Conservation (phyloP, 2,113 vertebrate species). For the Bostrychus sinensis region DNA sequence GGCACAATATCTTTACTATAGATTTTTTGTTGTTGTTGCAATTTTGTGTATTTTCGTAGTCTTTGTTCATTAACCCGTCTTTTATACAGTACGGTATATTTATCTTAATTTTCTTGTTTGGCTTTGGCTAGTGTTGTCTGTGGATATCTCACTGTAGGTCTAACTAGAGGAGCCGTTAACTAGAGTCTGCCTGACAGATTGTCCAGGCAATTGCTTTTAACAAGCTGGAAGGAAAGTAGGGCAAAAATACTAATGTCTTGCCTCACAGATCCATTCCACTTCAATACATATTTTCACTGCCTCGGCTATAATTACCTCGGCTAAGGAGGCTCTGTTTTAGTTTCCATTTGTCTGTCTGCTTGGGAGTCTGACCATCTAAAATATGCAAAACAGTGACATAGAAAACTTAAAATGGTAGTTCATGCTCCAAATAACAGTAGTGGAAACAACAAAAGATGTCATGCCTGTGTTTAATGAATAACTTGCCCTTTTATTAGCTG, state of each 20-base stretch:
- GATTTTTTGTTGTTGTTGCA: too few relatives aligned
- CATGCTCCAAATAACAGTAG: neutral
- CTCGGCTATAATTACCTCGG: slow-evolving; percentile 61
- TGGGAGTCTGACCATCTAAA: neutral
- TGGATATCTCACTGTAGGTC: slow-evolving; percentile 29
- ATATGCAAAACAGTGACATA: neutral
- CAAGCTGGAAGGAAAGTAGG: slow-evolving; percentile 80
- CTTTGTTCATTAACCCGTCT: neutral
- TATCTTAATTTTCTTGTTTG: slow-evolving; percentile 7
- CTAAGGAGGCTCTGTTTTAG: slow-evolving; percentile 2
- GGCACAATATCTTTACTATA: too few relatives aligned
- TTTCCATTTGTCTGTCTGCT: slow-evolving; percentile 4
- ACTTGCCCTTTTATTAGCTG: neutral
- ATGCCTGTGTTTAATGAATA: neutral
- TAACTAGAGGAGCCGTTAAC: slow-evolving; percentile 51
- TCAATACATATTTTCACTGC: slow-evolving; percentile 64
- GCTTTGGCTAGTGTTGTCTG: slow-evolving; percentile 12
- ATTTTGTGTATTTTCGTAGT: too few relatives aligned
- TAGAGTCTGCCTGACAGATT: slow-evolving; percentile 75
- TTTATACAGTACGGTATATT: neutral
- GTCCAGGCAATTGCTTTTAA: slow-evolving; percentile 82
- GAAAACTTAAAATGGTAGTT: neutral
- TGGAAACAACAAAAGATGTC: neutral
- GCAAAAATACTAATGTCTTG: slow-evolving; percentile 76
- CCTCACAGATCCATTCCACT: slow-evolving; percentile 72